phyloP scores from a whole-genome alignment of 2,888 invertebrate genomes.

The Eristalis tenax region DNA sequence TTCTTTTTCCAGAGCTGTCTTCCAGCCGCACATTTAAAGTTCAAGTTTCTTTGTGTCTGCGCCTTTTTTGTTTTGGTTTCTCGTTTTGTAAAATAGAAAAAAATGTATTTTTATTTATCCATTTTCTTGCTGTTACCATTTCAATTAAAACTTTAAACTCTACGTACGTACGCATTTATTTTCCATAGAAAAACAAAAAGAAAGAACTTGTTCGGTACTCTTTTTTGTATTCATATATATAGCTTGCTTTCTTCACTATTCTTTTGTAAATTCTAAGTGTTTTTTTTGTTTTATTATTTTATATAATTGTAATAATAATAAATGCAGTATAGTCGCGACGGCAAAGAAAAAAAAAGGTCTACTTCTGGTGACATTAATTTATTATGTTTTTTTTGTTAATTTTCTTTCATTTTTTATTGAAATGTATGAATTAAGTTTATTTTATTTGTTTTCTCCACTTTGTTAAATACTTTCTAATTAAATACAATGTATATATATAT shows the following conservation, averaged over 20 bases:
- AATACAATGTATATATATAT: slow-evolving; percentile 70
- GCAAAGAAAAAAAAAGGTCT: slow-evolving; percentile 70
- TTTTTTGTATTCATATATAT: slow-evolving; percentile 58
- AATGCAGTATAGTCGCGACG: slow-evolving; percentile 71
- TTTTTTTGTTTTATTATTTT: slow-evolving; percentile 69
- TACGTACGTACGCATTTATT: slow-evolving; percentile 52
- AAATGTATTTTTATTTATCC: slow-evolving; percentile 68
- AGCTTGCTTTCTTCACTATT: slow-evolving; percentile 70
- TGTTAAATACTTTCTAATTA: slow-evolving; percentile 67
- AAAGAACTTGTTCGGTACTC: slow-evolving; percentile 48
- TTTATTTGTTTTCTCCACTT: slow-evolving; percentile 31
- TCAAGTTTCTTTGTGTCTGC: slow-evolving; percentile 41
- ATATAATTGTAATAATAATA: slow-evolving; percentile 73
- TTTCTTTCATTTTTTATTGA: slow-evolving; percentile 59
- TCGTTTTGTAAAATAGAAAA: slow-evolving; percentile 75
- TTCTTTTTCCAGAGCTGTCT: slow-evolving; percentile 26
- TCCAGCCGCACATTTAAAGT: slow-evolving; percentile 42
- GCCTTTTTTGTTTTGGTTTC: not conserved
- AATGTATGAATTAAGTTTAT: slow-evolving; percentile 71
- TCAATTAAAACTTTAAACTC: slow-evolving; percentile 74
- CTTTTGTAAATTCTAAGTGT: slow-evolving; percentile 76
- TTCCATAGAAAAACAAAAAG: slow-evolving; percentile 13
- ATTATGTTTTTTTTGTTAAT: slow-evolving; percentile 38
- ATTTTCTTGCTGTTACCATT: slow-evolving; percentile 68
- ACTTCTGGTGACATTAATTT: slow-evolving; percentile 67